Base-by-base conservation (phyloP, 2,888 invertebrate genomes). In the Drosophila prostipennis region DNA sequence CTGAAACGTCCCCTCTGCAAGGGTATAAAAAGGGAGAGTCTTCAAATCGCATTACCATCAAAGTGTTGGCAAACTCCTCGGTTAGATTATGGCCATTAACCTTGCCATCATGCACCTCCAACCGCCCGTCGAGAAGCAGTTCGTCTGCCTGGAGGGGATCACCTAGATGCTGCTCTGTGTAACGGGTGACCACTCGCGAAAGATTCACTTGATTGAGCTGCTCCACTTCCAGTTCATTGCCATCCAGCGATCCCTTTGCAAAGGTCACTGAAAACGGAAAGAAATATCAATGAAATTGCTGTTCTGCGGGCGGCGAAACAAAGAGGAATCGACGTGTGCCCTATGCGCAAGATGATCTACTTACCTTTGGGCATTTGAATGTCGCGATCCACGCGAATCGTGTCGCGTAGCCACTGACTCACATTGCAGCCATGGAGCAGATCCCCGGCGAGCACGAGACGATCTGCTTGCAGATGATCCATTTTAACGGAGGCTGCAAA, bases 151-250 rank as follows among this genome's bases (percentile, higher is more conserved):
- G 57, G 1, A 94, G 67, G 16, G 80, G 73, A 8, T 87, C 77
- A 0, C 86, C 82, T 16, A 94, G 90, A 36, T 85, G 85, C 86
- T 94, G 93, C 10, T 92, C 80, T 0, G 91, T 92, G 59, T 92
- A 84, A 26, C 94, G 76, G 0, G 93, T 93, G 36, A 94, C 90
- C 5, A 94, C 58, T 7, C 85, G 78, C 0, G 90, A 89, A 72
- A 93, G 89, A 70, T 93, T 83, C 13, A 93, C 73, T 14, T 91
- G 89, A 76, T 94, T 94, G 4, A 94, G 65, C 43, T 80, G 91
- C 10, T 90, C 76, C 0, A 92, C 91, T 8, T 74, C 76, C 8
- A 94, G 69, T n/a, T 91, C 86, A 19, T 90, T 90, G 3, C 91
- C 91, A 29, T 92, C 79, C 39, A 94, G 90, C 2, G 87, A 84